These are phyloP conservation scores for Phacellophora camtschatica DNA, from an alignment of 30 jellyfish, hydroid and myxozoan genomes.

Conservation along the genomic window DNA sequence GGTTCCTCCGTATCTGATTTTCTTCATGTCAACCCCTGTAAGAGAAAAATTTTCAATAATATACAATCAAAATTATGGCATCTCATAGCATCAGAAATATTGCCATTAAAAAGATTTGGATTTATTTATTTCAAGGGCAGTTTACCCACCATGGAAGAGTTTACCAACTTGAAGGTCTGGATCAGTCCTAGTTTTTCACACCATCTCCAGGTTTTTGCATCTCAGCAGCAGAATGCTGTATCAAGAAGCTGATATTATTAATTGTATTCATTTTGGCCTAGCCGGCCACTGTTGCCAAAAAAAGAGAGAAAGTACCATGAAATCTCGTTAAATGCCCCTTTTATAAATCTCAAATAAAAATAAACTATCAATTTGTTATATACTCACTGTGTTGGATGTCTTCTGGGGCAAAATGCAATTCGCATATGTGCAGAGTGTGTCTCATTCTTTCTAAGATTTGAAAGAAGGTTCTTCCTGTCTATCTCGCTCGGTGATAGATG, in stretches of 20 bases:
- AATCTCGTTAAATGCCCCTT: neutral
- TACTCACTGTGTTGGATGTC: conserved; percentile 28
- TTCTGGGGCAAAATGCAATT: conserved; percentile 26
- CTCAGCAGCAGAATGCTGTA: neutral
- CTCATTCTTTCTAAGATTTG: conserved; percentile 23
- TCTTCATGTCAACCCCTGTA: too few species aligned
- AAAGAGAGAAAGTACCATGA: neutral
- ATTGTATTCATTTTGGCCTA: too few species aligned
- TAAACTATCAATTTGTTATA: neutral
- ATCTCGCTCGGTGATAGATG: conserved; percentile 3
- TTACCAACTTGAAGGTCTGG: neutral
- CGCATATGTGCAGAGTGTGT: conserved; percentile 21
- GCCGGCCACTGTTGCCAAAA: too few species aligned
- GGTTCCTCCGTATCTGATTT: too few species aligned
- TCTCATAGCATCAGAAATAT: neutral
- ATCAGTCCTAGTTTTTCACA: neutral
- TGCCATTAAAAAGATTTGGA: neutral
- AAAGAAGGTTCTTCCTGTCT: conserved; percentile 21
- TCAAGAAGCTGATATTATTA: too few species aligned
- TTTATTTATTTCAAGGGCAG: neutral
- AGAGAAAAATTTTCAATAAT: neutral
- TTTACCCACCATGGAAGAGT: neutral
- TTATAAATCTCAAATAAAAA: neutral
- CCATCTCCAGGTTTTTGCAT: neutral
- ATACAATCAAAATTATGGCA: neutral